Conservation (phyloP, 1,140 invertebrate species). For the Kradibia gibbosae region DNA sequence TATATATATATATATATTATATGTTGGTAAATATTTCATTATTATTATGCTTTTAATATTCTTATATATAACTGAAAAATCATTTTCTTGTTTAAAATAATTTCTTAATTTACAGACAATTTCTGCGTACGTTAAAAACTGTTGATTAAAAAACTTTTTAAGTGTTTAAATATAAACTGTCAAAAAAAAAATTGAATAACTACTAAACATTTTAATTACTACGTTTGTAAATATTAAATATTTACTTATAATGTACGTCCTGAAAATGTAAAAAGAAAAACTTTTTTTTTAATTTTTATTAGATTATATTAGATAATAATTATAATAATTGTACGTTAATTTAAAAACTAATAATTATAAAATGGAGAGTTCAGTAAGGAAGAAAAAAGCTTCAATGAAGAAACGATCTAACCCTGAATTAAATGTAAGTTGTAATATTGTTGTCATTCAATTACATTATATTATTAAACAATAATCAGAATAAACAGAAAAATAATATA, state of each 20-base stretch:
- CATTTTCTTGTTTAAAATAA: background rate
- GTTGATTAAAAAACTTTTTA: background rate
- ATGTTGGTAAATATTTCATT: background rate
- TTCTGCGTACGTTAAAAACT: background rate
- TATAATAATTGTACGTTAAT: background rate
- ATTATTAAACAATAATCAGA: background rate
- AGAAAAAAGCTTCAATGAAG: slow-evolving; percentile 31
- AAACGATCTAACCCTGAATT: slow-evolving; percentile 9
- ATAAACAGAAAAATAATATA: background rate
- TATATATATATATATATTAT: too few relatives aligned
- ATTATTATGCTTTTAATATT: background rate
- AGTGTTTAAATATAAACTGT: background rate
- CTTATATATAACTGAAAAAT: background rate
- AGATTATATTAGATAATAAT: background rate
- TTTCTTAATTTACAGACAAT: background rate
- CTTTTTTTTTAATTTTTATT: background rate
- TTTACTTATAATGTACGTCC: background rate
- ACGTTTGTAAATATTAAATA: background rate
- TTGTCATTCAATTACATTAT: background rate
- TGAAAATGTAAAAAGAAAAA: background rate
- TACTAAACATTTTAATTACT: background rate
- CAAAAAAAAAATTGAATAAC: slow-evolving; percentile 7
- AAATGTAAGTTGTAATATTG: slow-evolving; percentile 31
- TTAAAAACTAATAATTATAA: background rate
- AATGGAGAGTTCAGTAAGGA: slow-evolving; percentile 42